Evolutionary conservation across 1,140 invertebrate genomes (phyloP), one percentile per base, ranked within the genome.

Genomic region (Drosophila insularis): DNA sequence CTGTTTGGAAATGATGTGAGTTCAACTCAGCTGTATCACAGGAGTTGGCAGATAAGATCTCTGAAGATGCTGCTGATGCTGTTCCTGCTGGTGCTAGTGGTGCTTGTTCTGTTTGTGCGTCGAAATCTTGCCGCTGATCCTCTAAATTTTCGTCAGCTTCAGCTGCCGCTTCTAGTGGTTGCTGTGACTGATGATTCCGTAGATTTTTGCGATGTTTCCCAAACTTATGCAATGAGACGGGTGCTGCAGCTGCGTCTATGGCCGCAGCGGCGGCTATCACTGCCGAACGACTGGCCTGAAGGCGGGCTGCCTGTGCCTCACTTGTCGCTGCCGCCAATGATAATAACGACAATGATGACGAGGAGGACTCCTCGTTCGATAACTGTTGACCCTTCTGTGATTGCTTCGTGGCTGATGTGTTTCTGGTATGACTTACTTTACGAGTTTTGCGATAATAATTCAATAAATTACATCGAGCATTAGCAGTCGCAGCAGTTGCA

Each of bases 381-480:
- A 50, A 13, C n/a, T 58, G 40, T 43, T 63, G 53, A 23, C 37
- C 37, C 35, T 46, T 58, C 14, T 65, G 65, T 5, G 40, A 63
- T 37, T 55, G 62, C 62, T 85, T 84, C 37, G 58, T 50, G 17
- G 17, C 21, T 50, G 35, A 11, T 37, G 43, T 50, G 8, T 11
- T 68, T 40, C 82, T 86, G 6, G 71, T 80, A 58, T 91, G 82
- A 73, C 90, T 91, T 14, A 84, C 75, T 68, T 90, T 91, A 37
- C 90, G 85, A 59, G 90, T 91, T 72, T 91, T 91, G 17, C 90
- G 81, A 75, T 91, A 91, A 66, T 91, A 91, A 58, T 90, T 91
- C 4, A 91, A 71, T 66, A 91, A 68, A 76, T 89, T 91, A 54
- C 81, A 63, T 50, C 78, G 64, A 56, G 19, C 77, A 35, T 11